phyloP scores from a whole-genome alignment of 2,888 invertebrate species.

The Ramazzottius varieornatus region DNA sequence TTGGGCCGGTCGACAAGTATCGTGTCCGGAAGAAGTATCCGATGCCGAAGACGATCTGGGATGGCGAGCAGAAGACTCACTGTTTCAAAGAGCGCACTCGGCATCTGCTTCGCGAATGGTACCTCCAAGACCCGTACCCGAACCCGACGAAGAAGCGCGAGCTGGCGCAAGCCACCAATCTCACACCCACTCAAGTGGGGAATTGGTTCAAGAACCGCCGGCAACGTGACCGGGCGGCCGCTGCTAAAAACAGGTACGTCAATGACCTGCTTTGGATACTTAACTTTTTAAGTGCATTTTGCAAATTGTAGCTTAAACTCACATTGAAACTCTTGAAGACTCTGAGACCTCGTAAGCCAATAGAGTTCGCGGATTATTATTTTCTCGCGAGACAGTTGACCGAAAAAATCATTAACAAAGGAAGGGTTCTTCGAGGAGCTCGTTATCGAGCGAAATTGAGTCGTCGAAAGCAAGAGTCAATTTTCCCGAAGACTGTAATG shows the following conservation, averaged over 20 bases:
- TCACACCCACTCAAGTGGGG: conserved; percentile 72
- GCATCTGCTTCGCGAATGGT: conserved; percentile 83
- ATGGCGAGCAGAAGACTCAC: conserved; percentile 81
- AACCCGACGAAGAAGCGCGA: conserved; percentile 77
- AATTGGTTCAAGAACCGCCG: conserved; percentile 77
- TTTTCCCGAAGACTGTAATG: too few relatives aligned
- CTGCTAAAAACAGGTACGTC: conserved; percentile 80
- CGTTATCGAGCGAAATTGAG: too few relatives aligned
- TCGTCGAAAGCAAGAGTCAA: too few relatives aligned
- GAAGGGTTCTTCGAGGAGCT: too few relatives aligned
- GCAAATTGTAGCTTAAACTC: too few relatives aligned
- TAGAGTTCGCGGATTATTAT: too few relatives aligned
- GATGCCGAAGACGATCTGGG: conserved; percentile 69
- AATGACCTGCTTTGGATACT: too few relatives aligned
- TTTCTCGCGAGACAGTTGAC: too few relatives aligned
- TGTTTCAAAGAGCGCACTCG: conserved; percentile 73
- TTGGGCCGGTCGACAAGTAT: conserved; percentile 79
- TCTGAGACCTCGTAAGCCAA: too few relatives aligned
- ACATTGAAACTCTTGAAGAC: too few relatives aligned
- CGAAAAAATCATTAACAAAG: too few relatives aligned
- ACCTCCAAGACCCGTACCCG: conserved; percentile 84
- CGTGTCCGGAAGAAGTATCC: conserved; percentile 77
- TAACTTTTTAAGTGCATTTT: too few relatives aligned
- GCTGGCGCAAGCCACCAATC: conserved; percentile 60
- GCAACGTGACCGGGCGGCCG: conserved; percentile 61